Percentiles rank a stretch among this genome's conserved stretches.
Evolutionary conservation across 2,797 vertebrate genomes (phyloP).

Genomic region (Leucoraja ocellata): DNA sequence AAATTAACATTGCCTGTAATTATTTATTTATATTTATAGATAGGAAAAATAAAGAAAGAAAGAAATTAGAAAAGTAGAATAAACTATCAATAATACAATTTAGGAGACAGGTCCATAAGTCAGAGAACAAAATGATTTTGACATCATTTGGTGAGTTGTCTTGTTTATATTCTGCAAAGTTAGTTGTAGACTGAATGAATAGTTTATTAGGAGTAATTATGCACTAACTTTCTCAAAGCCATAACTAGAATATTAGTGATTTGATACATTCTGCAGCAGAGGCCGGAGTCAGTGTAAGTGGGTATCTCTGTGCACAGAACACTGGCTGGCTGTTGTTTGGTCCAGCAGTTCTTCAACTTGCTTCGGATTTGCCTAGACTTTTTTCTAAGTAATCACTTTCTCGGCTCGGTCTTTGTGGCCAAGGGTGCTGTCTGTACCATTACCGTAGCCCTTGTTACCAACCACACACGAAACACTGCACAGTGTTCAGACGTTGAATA

Average conservation of each 20-base stretch:
- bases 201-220: background rate
- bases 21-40: too few species aligned
- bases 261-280: conserved; percentile 9
- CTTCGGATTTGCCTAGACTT: conserved; percentile 36
- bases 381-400: conserved; percentile 34
- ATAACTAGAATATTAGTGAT: background rate
- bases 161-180: too few species aligned
- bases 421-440: conserved; percentile 87
- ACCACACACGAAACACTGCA: conserved; percentile 72
- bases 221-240: background rate
- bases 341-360: conserved; percentile 32
- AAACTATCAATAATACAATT: too few species aligned
- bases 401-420: conserved; percentile 67
- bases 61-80: too few species aligned
- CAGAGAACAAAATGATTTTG: too few species aligned
- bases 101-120: too few species aligned
- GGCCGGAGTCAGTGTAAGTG: background rate
- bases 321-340: conserved; percentile 32
- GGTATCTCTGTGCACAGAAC: background rate
- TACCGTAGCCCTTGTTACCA: conserved; percentile 76
- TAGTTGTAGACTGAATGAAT: background rate
- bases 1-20: too few species aligned
- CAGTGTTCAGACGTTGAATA: conserved; percentile 90
- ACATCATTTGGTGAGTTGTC: too few species aligned
- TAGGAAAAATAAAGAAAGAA: too few species aligned